Evolutionary conservation across 2,113 vertebrate genomes (phyloP).

Genomic region (Erythrolamprus reginae): DNA sequence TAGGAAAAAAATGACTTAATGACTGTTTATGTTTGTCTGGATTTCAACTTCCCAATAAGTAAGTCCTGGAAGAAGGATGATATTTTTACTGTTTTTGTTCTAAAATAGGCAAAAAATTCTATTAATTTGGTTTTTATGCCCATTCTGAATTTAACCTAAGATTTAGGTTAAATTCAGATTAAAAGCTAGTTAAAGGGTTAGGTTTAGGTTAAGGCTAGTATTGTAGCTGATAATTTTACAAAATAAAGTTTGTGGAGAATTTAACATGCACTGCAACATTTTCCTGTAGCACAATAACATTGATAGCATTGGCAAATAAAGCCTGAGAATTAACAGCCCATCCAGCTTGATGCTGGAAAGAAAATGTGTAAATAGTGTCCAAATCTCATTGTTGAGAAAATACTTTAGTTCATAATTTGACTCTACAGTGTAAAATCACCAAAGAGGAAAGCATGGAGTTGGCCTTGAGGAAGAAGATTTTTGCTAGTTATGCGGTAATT

Average conservation of each 20-base stretch:
- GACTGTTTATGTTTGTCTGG: neutral
- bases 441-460: slow-evolving; percentile 11
- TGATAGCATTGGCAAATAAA: neutral
- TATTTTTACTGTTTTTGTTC: slow-evolving; percentile 1
- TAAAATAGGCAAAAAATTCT: slow-evolving; percentile 5
- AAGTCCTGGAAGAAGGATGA: neutral
- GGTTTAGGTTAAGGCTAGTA: too few species aligned
- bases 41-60: neutral
- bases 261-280: slow-evolving; percentile 1
- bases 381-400: neutral
- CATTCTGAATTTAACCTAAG: neutral
- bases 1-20: neutral
- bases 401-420: neutral
- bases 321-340: neutral
- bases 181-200: too few species aligned
- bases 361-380: neutral
- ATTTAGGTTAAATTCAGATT: too few species aligned
- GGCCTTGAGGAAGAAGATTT: neutral
- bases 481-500: neutral
- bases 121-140: slow-evolving; percentile 41
- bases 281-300: slow-evolving; percentile 1
- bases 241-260: neutral
- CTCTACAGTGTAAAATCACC: neutral
- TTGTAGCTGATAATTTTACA: slow-evolving; percentile 20
- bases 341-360: slow-evolving; percentile 2